Base-by-base conservation (phyloP, 2,888 invertebrate genomes). In the Drosophila mulleri region DNA sequence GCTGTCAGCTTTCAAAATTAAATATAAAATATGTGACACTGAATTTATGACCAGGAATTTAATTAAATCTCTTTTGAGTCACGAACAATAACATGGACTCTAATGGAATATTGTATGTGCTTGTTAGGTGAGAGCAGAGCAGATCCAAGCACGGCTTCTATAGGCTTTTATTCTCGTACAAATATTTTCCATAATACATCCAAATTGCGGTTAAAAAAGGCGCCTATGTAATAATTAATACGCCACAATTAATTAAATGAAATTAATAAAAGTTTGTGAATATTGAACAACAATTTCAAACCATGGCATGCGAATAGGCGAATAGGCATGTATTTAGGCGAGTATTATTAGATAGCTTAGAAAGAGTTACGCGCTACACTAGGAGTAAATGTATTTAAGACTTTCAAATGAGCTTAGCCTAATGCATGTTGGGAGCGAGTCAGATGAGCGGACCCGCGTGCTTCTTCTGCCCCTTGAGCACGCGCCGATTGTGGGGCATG, bases 401-500 rank as follows among this genome's bases (percentile, higher is more conserved):
- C 20, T 23, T 29, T 23, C 6, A 18, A 18, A 18, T 62, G n/a
- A 29, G 9, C 20, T n/a, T 8, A n/a, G 18, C 16, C 35, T 42
- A 11, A 4, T 29, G 11, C 37, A 39, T 6, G n/a, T 42, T 32
- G 1, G 7, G 18, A 9, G 44, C 16, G 20, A 11, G 32, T 83
- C 54, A 84, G 11, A 89, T 60, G 18, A 84, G 72, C 1, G 86
- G 80, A 70, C 91, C 69, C 41, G 71, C 64, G 72, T 78, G 66
- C 72, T 89, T 75, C 62, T 83, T 83, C 48, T 83, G 89, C 0
- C 88, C 82, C 65, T 88, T 14, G 83, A 91, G 26, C 91, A 93
- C 92, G 5, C 86, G 74, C 5, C 88, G 72, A 63, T 86, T 86
- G 64, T 95, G 95, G 0, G 96, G 96, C 83, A 96, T 92, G 14